phyloP scores from a whole-genome alignment of 2,888 invertebrate species.

The Dryadula phaetusa region DNA sequence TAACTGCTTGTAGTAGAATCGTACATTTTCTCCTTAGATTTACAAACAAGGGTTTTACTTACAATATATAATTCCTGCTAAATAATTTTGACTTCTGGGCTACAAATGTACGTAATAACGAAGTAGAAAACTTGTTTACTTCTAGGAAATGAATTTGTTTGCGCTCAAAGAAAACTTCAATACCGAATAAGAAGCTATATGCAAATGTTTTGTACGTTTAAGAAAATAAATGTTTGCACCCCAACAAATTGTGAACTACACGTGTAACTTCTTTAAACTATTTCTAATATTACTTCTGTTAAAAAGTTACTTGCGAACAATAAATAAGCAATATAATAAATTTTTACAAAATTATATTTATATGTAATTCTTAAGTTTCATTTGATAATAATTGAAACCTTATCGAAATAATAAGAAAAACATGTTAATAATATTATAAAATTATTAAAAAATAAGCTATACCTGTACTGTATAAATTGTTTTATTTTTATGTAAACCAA shows the following conservation, averaged over 20 bases:
- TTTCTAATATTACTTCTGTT: not conserved
- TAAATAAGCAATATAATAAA: no score
- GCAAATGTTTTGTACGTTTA: slow-evolving; percentile 4
- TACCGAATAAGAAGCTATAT: not conserved
- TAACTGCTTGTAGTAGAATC: not conserved
- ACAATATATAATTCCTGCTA: slow-evolving; percentile 5
- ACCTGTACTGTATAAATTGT: no score
- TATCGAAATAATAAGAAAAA: no score
- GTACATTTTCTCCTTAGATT: not conserved
- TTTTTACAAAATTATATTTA: no score
- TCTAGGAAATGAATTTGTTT: slow-evolving; percentile 16
- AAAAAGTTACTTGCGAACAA: not conserved
- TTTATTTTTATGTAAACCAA: not conserved
- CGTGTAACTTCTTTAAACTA: not conserved
- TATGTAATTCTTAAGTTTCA: no score
- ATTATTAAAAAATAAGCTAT: no score
- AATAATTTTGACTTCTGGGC: not conserved
- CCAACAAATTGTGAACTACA: not conserved
- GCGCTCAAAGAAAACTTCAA: slow-evolving; percentile 12
- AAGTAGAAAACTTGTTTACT: slow-evolving; percentile 17
- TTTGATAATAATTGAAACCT: no score
- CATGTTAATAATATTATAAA: no score
- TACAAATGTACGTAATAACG: not conserved
- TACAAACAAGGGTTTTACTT: not conserved
- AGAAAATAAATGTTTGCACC: not conserved